Evolutionary conservation across 2,797 vertebrate species (phyloP).

Genomic region (Eulemur rubriventer): DNA sequence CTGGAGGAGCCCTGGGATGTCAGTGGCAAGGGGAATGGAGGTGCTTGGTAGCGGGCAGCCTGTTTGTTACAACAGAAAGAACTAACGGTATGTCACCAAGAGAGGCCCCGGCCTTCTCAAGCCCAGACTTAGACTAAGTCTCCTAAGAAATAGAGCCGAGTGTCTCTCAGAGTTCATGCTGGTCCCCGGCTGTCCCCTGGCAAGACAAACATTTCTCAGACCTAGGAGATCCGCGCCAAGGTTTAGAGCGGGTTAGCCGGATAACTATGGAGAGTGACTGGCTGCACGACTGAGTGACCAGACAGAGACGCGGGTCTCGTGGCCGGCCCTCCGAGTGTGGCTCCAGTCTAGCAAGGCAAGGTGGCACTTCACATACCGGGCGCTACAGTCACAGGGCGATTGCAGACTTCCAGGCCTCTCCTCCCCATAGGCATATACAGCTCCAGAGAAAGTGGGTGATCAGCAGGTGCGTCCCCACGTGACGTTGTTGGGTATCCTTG

Average conservation of each 20-base stretch:
- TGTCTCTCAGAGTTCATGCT: not conserved
- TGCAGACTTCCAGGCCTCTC: not conserved
- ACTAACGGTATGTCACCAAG: not conserved
- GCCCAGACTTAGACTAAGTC: not conserved
- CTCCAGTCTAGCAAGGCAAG: not conserved
- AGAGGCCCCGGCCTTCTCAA: not conserved
- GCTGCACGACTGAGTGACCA: not conserved
- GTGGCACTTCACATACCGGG: too few relatives aligned
- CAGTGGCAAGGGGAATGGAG: not conserved
- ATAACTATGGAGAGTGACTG: not conserved
- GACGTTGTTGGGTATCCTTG: not conserved
- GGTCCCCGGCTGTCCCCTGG: not conserved
- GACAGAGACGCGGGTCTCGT: not conserved
- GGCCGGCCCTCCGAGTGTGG: not conserved
- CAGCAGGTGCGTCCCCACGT: not conserved
- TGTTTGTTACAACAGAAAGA: not conserved
- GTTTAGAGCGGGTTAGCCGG: not conserved
- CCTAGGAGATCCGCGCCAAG: not conserved
- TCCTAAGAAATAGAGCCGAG: not conserved
- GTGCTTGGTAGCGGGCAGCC: not conserved
- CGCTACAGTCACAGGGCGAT: not conserved
- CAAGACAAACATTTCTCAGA: not conserved
- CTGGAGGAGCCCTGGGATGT: not conserved
- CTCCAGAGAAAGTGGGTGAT: not conserved
- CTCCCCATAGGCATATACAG: accelerated